A percentile compares a stretch with the other conserved stretches of the same genome.
These are phyloP conservation scores for Phocoena phocoena DNA, from an alignment of 2,113 vertebrate genomes.

Conservation along the genomic window DNA sequence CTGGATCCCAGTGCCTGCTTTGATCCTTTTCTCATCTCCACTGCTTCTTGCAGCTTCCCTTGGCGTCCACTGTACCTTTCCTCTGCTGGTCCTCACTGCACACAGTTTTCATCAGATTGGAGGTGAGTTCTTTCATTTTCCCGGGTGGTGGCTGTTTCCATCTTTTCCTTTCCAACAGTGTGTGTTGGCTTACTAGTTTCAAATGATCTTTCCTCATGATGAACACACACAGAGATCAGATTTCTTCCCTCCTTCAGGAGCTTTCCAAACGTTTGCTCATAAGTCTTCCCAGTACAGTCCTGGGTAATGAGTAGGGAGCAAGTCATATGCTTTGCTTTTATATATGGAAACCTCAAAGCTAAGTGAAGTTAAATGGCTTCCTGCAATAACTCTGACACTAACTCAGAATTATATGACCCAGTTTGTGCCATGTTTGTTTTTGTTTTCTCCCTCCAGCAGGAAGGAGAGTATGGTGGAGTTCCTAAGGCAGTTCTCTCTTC, in stretches of 20 bases:
- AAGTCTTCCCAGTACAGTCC: not conserved
- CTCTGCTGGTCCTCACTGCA: not conserved
- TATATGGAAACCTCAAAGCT: not conserved
- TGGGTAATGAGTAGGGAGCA: not conserved
- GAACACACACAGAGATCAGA: not conserved
- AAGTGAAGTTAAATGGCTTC: constrained; percentile 6
- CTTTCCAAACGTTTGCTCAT: not conserved
- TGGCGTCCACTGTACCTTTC: not conserved
- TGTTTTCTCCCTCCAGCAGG: not conserved
- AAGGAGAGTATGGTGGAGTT: not conserved
- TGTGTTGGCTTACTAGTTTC: not conserved
- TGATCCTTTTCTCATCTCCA: not conserved
- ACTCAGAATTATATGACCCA: not conserved
- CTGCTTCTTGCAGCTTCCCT: not conserved
- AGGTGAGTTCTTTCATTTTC: not conserved
- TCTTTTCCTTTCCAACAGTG: not conserved
- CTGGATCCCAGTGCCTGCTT: not conserved
- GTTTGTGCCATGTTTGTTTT: not conserved
- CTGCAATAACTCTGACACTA: not conserved
- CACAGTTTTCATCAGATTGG: not conserved
- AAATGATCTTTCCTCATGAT: not conserved
- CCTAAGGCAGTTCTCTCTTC: not conserved
- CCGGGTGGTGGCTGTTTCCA: not conserved
- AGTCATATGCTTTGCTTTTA: not conserved
- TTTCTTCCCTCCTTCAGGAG: not conserved